Evolutionary conservation across 2,113 vertebrate species (phyloP).

Genomic region (Prolemur simus): DNA sequence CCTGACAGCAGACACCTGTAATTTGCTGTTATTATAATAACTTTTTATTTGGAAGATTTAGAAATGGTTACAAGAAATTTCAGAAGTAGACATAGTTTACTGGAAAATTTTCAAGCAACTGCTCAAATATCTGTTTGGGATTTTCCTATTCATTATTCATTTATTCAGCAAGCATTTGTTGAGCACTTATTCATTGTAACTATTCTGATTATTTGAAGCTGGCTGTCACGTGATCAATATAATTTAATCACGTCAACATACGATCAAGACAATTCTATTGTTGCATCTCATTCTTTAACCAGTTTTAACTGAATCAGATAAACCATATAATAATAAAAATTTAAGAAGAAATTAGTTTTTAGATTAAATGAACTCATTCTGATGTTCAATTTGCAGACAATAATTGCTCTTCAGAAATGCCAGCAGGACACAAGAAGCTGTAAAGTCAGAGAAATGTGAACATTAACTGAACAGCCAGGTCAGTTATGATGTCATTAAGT

Average conservation of each 20-base stretch:
- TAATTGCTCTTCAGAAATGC: conserved; percentile 64
- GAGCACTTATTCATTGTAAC: background rate
- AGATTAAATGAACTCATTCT: conserved; percentile 58
- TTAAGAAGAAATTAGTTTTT: conserved; percentile 54
- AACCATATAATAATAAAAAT: conserved; percentile 35
- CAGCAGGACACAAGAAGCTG: background rate
- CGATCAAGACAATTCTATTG: background rate
- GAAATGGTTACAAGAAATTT: background rate
- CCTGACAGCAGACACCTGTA: background rate
- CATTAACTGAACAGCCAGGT: background rate
- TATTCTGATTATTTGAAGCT: background rate
- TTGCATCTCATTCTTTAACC: background rate
- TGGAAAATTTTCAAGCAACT: background rate
- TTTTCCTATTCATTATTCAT: background rate
- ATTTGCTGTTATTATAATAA: background rate
- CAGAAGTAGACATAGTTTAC: background rate
- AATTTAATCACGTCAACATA: background rate
- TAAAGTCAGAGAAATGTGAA: conserved; percentile 67
- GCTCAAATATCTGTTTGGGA: background rate
- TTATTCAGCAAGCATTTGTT: background rate
- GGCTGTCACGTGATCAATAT: background rate
- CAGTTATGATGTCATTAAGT: conserved; percentile 64
- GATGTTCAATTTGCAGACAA: conserved; percentile 50
- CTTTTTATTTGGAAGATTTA: background rate
- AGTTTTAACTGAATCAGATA: background rate